Conservation (phyloP, 2,888 invertebrate genomes). For the Spilosoma lubricipeda region DNA sequence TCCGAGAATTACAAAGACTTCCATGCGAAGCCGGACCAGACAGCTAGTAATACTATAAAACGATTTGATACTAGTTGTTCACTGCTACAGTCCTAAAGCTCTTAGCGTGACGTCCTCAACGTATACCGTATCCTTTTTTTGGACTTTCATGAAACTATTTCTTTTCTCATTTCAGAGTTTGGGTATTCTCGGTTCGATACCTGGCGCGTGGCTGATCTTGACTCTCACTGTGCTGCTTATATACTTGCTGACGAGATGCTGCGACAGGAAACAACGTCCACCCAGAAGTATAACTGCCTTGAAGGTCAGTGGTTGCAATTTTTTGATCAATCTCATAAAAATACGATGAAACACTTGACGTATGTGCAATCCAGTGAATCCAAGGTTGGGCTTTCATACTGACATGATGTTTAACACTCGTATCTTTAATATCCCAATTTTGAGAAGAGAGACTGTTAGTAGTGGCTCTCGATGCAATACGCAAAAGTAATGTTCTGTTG, state of each 20-base stretch:
- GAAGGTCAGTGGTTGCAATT: conserved; percentile 78
- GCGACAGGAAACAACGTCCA: conserved; percentile 96
- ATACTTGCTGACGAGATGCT: conserved; percentile 97
- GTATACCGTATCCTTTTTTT: not conserved
- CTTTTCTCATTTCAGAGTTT: conserved; percentile 89
- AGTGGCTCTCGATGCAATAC: not conserved
- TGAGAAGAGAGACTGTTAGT: not conserved
- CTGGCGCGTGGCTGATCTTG: conserved; percentile 97
- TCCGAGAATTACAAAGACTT: too few species aligned
- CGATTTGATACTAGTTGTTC: too few species aligned
- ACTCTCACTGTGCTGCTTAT: conserved; percentile 95
- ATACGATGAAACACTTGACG: not conserved
- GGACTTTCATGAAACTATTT: not conserved
- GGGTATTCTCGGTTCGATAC: conserved; percentile 96
- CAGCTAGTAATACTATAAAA: too few species aligned
- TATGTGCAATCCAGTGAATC: not conserved
- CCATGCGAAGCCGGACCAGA: too few species aligned
- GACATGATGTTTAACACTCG: not conserved
- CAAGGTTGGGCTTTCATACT: not conserved
- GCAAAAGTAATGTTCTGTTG: too few species aligned
- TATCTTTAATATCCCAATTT: not conserved
- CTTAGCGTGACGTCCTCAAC: not conserved
- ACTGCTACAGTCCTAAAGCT: too few species aligned
- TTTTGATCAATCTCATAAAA: not conserved
- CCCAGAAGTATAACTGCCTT: conserved; percentile 95